Percentiles rank a stretch among this genome's conserved stretches.
phyloP scores from a whole-genome alignment of 2,888 invertebrate genomes.

The Ditylenchus weischeri region DNA sequence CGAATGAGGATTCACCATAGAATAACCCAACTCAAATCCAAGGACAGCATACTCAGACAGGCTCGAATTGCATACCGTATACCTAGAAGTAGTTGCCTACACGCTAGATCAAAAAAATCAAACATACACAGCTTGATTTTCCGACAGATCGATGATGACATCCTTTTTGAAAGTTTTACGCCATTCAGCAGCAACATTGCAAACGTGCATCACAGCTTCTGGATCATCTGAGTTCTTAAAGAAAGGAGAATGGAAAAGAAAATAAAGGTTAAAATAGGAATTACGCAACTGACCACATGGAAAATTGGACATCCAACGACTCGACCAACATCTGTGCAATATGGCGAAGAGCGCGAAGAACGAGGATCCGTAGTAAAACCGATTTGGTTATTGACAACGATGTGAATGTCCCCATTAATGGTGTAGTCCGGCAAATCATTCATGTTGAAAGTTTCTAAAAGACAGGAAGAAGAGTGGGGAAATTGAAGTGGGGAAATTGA shows the following conservation, averaged over 20 bases:
- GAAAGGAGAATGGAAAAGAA: too few species aligned
- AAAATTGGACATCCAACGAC: conserved; percentile 89
- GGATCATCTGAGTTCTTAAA: conserved; percentile 78
- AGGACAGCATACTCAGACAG: conserved; percentile 89
- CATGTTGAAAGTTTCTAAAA: conserved; percentile 81
- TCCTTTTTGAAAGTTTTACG: conserved; percentile 83
- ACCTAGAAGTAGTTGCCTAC: too few species aligned
- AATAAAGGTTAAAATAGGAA: neutral
- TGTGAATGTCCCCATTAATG: conserved; percentile 85
- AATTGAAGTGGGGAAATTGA: too few species aligned
- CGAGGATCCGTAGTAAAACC: conserved; percentile 91
- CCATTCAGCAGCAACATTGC: conserved; percentile 87
- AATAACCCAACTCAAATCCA: conserved; percentile 96
- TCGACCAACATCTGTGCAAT: conserved; percentile 87
- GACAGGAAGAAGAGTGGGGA: too few species aligned
- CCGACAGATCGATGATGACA: conserved; percentile 68
- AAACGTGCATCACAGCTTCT: conserved; percentile 69
- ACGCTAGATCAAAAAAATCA: too few species aligned
- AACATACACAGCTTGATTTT: conserved; percentile 78
- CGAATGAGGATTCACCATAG: conserved; percentile 95
- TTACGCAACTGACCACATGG: conserved; percentile 64
- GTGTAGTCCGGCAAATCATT: conserved; percentile 89
- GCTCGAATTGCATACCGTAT: conserved; percentile 98
- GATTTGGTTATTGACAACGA: conserved; percentile 78
- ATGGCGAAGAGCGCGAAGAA: conserved; percentile 79